Base-by-base conservation (phyloP, 2,888 invertebrate species). In the Tryphoninae sp. region DNA sequence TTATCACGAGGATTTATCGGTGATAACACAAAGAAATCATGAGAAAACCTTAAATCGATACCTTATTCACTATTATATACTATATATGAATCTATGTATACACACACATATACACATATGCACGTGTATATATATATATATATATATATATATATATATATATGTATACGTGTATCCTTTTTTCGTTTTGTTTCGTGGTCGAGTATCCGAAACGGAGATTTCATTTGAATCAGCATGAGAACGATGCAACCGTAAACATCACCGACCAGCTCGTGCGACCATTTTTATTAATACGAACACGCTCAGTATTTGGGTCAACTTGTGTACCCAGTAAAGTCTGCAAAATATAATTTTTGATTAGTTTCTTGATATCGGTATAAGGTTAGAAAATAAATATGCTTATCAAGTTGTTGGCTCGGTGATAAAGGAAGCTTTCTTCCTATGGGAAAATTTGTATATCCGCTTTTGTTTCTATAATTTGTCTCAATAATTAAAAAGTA, bases 311-410 rank as follows among this genome's bases (percentile, higher is more conserved):
- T 96, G 95, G 81, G 94, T 93, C 51, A 95, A 87, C 87, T 94
- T 93, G 86, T 95, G 94, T 19, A 94, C 92, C 95, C 95, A 96
- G 85, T 94, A 95, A 86, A 96, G 93, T 89, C 96, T 96, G 93
- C 71, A 93, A 93, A 61, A 78, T 69, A 33, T 22, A 8, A 53
- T 62, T 49, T 45, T 62, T 49, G 19, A 51, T 74, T 8, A 26
- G n/a, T 13, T 19, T 6, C 53, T 40, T 23, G 8, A 4, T 19
- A 49, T 40, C 26, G 26, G 7, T 23, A 59, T 23, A 40, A 33
- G 2, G 59, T 13, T 58, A 22, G n/a, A 51, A 62, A 53, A 65
- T 8, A 19, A 69, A 33, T 19, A 53, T 61, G 6, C 26, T 42
- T 42, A 26, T 58, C 33, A 53, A 77, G 19, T 33, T 53, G 19